Conservation (phyloP, 2,113 vertebrate genomes). For the Craseonycteris thonglongyai region DNA sequence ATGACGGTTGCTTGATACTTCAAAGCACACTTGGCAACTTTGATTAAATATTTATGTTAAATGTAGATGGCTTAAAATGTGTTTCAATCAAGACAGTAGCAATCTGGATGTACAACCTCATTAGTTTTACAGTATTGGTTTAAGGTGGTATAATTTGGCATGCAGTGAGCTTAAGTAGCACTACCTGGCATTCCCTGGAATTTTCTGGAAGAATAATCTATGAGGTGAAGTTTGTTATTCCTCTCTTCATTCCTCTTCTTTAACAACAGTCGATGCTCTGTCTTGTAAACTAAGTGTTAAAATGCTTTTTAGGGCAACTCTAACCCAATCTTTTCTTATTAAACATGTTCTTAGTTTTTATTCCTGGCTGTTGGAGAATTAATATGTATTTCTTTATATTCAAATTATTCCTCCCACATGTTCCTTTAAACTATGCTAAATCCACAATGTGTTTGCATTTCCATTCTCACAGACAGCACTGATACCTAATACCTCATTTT, state of each 20-base stretch:
- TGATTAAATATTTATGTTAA: constrained; percentile 72
- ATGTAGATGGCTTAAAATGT: constrained; percentile 47
- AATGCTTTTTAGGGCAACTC: neutral
- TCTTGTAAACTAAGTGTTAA: neutral
- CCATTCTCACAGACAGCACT: neutral
- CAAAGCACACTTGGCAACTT: constrained; percentile 47
- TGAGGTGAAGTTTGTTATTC: accelerated
- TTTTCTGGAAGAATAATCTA: neutral
- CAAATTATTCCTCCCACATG: neutral
- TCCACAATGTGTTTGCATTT: neutral
- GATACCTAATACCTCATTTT: neutral
- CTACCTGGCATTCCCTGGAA: neutral
- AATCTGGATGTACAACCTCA: neutral
- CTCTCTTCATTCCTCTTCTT: neutral
- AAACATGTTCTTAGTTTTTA: neutral
- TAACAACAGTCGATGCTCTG: neutral
- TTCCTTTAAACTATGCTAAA: neutral
- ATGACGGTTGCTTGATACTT: constrained; percentile 38
- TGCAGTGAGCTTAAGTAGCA: neutral
- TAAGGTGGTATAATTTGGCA: neutral
- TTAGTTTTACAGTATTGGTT: neutral
- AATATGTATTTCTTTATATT: neutral
- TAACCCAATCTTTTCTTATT: neutral
- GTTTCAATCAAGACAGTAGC: constrained; percentile 30
- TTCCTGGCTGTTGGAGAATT: neutral